Percentiles rank a stretch among this genome's conserved stretches.
phyloP scores from a whole-genome alignment of 2,797 vertebrate genomes.

The Phoebastria nigripes region DNA sequence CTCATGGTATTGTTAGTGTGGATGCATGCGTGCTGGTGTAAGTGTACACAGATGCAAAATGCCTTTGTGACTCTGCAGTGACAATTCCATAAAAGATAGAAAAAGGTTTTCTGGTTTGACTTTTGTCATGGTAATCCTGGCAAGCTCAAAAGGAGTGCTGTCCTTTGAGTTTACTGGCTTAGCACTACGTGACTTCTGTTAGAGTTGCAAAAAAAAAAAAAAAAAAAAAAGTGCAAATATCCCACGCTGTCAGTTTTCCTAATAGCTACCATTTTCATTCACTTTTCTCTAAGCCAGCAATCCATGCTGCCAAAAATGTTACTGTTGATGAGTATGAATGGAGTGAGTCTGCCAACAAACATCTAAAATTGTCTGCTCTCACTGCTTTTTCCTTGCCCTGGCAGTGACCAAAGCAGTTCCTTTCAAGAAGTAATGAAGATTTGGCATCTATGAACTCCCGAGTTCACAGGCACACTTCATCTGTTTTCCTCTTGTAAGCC shows the following conservation, averaged over 20 bases:
- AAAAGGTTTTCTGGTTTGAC: not conserved
- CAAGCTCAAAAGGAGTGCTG: constrained; percentile 10
- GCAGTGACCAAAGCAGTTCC: not conserved
- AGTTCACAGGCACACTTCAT: not conserved
- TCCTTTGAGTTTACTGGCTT: not conserved
- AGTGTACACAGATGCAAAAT: not conserved
- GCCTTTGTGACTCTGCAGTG: not conserved
- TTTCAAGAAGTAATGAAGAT: not conserved
- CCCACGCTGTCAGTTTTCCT: not conserved
- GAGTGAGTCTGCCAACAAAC: not conserved
- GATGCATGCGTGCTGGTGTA: rapidly evolving
- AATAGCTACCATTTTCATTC: constrained; percentile 13
- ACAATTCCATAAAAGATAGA: not conserved
- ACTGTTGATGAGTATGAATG: not conserved
- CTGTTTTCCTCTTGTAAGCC: not conserved
- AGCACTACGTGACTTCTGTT: not conserved
- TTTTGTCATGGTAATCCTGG: constrained; percentile 17
- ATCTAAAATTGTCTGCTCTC: not conserved
- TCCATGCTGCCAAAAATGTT: not conserved
- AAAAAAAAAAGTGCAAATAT: not conserved
- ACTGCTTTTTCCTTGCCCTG: not conserved
- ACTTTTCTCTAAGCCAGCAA: constrained; percentile 9
- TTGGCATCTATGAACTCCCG: not conserved
- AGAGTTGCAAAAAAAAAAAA: not conserved
- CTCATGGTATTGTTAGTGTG: rapidly evolving